A percentile compares a stretch with the other conserved stretches of the same genome.
These are phyloP conservation scores for Augochlora pura DNA, from an alignment of 1,140 invertebrate genomes.

Conservation along the genomic window DNA sequence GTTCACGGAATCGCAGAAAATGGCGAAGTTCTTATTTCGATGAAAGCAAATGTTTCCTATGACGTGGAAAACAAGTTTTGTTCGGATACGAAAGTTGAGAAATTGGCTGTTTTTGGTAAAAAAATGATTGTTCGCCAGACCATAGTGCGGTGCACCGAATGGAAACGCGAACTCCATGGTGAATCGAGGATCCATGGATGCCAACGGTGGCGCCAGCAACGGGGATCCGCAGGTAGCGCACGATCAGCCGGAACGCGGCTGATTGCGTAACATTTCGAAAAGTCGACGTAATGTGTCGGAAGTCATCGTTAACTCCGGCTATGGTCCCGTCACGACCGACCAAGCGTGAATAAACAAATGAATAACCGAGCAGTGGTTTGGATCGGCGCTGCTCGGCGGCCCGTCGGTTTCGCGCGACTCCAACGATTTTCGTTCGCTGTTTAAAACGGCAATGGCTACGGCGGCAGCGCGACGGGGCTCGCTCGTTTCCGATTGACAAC, in stretches of 20 bases:
- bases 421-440: neutral
- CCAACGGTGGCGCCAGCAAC: constrained; percentile 35
- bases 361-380: constrained; percentile 22
- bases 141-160: no score
- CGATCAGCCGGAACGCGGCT: constrained; percentile 16
- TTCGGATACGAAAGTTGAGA: no score
- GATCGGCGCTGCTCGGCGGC: constrained; percentile 11
- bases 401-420: constrained; percentile 9
- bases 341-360: constrained; percentile 56
- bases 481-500: constrained; percentile 29
- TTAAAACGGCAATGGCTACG: neutral
- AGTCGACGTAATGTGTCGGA: constrained; percentile 46
- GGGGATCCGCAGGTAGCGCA: constrained; percentile 35
- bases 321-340: constrained; percentile 46
- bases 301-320: constrained; percentile 47
- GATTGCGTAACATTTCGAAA: constrained; percentile 52
- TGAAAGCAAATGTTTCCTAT: no score
- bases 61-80: no score
- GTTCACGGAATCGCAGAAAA: no score
- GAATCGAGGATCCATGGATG: neutral
- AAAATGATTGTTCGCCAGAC: no score
- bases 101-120: no score
- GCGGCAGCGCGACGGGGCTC: neutral
- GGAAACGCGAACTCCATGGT: no score
- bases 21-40: no score